Percentiles rank a stretch among this genome's conserved stretches.
phyloP scores from a whole-genome alignment of 2,113 vertebrate species.

The Pachypanchax playfairii region DNA sequence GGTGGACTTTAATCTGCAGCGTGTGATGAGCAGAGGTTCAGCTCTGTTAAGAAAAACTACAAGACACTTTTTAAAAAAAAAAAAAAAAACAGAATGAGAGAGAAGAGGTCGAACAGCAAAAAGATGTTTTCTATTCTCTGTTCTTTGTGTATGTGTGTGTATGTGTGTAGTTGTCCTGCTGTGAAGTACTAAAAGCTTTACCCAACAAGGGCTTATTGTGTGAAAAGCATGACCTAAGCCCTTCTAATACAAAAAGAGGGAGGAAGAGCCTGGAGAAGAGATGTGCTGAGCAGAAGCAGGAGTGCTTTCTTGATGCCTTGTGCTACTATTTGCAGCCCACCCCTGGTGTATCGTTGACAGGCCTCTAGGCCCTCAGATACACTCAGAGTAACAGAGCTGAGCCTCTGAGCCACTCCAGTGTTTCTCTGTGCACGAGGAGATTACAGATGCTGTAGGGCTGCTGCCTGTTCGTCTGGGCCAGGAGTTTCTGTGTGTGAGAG shows the following conservation, averaged over 20 bases:
- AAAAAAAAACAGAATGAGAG: slow-evolving; percentile 19
- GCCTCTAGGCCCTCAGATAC: slow-evolving; percentile 17
- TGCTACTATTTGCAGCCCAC: slow-evolving; percentile 37
- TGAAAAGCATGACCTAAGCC: slow-evolving; percentile 43
- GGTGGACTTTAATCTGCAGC: neutral
- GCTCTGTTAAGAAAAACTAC: neutral
- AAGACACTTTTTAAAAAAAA: neutral
- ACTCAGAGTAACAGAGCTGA: slow-evolving; percentile 53
- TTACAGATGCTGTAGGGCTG: slow-evolving; percentile 78
- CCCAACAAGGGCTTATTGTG: slow-evolving; percentile 46
- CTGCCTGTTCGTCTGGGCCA: slow-evolving; percentile 70
- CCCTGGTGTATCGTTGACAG: slow-evolving; percentile 35
- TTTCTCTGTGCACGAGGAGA: slow-evolving; percentile 89
- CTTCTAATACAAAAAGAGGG: slow-evolving; percentile 38
- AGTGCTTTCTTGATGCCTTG: slow-evolving; percentile 40
- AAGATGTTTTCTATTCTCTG: slow-evolving; percentile 36
- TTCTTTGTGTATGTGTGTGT: slow-evolving; percentile 7
- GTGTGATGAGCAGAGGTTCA: neutral
- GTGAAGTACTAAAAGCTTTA: slow-evolving; percentile 56
- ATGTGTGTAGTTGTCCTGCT: slow-evolving; percentile 12
- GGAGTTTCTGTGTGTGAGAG: slow-evolving; percentile 22
- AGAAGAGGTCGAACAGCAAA: slow-evolving; percentile 13
- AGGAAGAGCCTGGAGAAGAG: slow-evolving; percentile 36
- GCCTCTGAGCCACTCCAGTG: slow-evolving; percentile 78
- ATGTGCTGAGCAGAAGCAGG: slow-evolving; percentile 35